Conservation (phyloP, 2,113 vertebrate genomes). For the Poeciliopsis occidentalis region DNA sequence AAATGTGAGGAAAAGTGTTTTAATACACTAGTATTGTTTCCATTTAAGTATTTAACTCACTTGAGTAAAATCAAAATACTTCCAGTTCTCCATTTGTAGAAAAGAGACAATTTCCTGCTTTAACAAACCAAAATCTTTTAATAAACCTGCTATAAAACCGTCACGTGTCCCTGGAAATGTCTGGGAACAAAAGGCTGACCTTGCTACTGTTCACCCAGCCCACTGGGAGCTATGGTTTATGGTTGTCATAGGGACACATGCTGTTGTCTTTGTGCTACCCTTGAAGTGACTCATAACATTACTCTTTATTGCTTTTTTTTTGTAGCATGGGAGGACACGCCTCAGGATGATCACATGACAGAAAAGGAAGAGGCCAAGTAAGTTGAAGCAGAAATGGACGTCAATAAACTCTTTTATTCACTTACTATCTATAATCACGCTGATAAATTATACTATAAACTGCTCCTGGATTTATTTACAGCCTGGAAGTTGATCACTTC, state of each 20-base stretch:
- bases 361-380: constrained; percentile 82
- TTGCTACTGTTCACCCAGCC: neutral
- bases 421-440: too few relatives aligned
- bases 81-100: neutral
- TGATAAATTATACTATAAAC: too few relatives aligned
- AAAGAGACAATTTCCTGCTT: neutral
- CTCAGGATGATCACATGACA: constrained; percentile 73
- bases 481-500: too few relatives aligned
- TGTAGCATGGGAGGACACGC: constrained; percentile 77
- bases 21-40: neutral
- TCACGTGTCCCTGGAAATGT: neutral
- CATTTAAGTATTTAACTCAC: neutral
- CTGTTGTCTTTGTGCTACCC: neutral
- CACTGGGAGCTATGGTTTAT: neutral
- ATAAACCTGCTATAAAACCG: neutral
- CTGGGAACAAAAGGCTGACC: neutral
- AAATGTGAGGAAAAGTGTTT: neutral
- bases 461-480: too few relatives aligned
- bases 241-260: neutral
- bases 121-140: neutral
- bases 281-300: neutral
- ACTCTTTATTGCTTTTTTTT: neutral
- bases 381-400: constrained; percentile 6
- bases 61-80: neutral
- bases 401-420: neutral